A percentile compares a stretch with the other conserved stretches of the same genome.
Evolutionary conservation across 2,797 vertebrate species (phyloP).

Genomic region (Mionectes olivaceus): DNA sequence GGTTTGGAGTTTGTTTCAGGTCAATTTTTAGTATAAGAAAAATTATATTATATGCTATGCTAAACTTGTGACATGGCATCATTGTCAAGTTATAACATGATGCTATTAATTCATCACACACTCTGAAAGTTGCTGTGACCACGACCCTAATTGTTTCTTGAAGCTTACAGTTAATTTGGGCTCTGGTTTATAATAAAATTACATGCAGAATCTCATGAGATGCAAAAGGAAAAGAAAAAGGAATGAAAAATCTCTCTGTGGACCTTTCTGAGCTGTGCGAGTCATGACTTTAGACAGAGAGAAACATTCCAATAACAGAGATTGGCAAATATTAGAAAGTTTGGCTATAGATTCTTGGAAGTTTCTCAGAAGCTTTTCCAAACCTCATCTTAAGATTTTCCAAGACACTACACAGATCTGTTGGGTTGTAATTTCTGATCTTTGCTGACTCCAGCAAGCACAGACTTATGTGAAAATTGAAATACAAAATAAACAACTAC

Average conservation of each 20-base stretch:
- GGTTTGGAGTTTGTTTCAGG: background rate
- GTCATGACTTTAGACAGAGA: slow-evolving; percentile 12
- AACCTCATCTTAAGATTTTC: slow-evolving; percentile 37
- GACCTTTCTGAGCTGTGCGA: slow-evolving; percentile 22
- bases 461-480: slow-evolving; percentile 1
- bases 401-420: slow-evolving; percentile 35
- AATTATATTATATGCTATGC: background rate
- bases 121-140: slow-evolving; percentile 53
- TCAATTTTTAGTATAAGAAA: slow-evolving; percentile 19
- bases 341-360: slow-evolving; percentile 45
- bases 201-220: slow-evolving; percentile 23
- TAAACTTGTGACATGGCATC: slow-evolving; percentile 38
- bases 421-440: slow-evolving; percentile 24
- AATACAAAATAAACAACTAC: slow-evolving; percentile 35
- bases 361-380: slow-evolving; percentile 54
- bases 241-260: slow-evolving; percentile 18
- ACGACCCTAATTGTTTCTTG: slow-evolving; percentile 38
- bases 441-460: slow-evolving; percentile 17
- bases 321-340: slow-evolving; percentile 44
- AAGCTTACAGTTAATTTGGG: slow-evolving; percentile 28
- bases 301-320: slow-evolving; percentile 37
- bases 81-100: slow-evolving; percentile 42
- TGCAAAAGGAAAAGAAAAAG: slow-evolving; percentile 20
- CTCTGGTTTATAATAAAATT: slow-evolving; percentile 45
- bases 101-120: slow-evolving; percentile 46